Percentiles rank a stretch among this genome's conserved stretches.
Conservation (phyloP, 1,140 invertebrate species). For the Sitophilus oryzae region DNA sequence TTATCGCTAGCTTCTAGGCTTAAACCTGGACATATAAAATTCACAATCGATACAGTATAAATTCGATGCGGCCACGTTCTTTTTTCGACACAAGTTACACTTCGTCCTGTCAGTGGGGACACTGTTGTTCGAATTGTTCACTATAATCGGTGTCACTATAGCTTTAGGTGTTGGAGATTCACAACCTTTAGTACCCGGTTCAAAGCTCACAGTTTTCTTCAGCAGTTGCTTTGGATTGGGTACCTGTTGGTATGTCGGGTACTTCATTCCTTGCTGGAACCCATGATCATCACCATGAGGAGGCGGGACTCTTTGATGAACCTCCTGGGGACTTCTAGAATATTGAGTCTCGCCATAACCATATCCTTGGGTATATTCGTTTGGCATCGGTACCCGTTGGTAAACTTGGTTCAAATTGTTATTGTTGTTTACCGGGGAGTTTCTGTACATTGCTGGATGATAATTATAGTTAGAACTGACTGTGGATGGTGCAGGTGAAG, state of each 20-base stretch:
- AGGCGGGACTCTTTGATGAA: constrained; percentile 35
- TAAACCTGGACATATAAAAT: constrained; percentile 85
- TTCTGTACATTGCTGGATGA: constrained; percentile 15
- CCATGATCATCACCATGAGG: constrained; percentile 29
- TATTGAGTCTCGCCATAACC: constrained; percentile 3
- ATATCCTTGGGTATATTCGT: neutral
- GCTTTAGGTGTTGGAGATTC: constrained; percentile 49
- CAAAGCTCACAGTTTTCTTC: constrained; percentile 63
- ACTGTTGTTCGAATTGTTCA: constrained; percentile 39
- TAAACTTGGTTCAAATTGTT: neutral
- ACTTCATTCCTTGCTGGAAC: constrained; percentile 17
- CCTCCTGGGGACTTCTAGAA: constrained; percentile 9
- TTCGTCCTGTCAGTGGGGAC: constrained; percentile 45
- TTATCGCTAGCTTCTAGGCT: constrained; percentile 48
- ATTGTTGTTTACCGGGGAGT: constrained; percentile 6
- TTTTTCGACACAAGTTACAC: constrained; percentile 81
- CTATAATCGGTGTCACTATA: constrained; percentile 45
- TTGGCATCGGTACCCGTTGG: constrained; percentile 13
- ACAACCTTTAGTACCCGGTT: constrained; percentile 57
- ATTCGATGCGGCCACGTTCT: constrained; percentile 64
- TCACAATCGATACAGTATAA: constrained; percentile 84
- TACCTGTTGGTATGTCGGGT: constrained; percentile 33
- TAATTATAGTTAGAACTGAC: constrained; percentile 25
- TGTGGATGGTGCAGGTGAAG: constrained; percentile 35
- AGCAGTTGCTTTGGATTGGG: constrained; percentile 47